Conservation (phyloP, 2,113 vertebrate genomes). For the Thomomys bottae region DNA sequence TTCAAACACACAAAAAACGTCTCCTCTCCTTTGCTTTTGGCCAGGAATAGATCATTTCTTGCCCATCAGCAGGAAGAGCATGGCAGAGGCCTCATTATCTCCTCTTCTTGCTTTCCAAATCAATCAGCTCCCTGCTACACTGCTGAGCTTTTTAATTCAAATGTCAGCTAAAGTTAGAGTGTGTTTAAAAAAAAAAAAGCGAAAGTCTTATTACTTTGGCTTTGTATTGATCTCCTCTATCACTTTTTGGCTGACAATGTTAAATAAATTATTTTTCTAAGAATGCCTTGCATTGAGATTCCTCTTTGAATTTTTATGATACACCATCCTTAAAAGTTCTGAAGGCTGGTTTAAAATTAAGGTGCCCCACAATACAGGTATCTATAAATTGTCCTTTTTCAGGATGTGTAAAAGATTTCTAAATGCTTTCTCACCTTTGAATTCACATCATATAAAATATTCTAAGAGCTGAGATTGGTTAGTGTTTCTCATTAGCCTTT, state of each 20-base stretch:
- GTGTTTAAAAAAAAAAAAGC: conserved; percentile 45
- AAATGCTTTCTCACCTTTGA: conserved; percentile 23
- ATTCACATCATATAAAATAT: conserved; percentile 12
- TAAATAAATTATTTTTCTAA: conserved; percentile 56
- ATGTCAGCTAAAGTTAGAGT: conserved; percentile 66
- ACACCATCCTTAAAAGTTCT: conserved; percentile 45
- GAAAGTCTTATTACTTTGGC: conserved; percentile 33
- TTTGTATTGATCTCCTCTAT: conserved; percentile 48
- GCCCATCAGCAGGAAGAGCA: background rate
- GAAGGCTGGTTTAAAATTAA: conserved; percentile 32
- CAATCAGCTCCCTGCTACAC: conserved; percentile 44
- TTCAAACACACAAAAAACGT: background rate
- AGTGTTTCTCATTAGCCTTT: background rate
- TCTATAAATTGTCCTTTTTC: conserved; percentile 41
- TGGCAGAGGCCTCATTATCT: conserved; percentile 63
- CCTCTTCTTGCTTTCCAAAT: conserved; percentile 26
- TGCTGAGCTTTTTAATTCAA: conserved; percentile 65
- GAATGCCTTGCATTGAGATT: background rate
- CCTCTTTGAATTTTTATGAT: conserved; percentile 42
- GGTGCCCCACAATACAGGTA: conserved; percentile 22
- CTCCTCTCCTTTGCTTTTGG: conserved; percentile 53
- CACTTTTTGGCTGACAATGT: conserved; percentile 41
- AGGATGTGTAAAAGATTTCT: background rate
- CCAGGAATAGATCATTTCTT: conserved; percentile 68
- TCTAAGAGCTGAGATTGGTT: background rate